Conservation (phyloP, 2,797 vertebrate species). For the Anas georgica region DNA sequence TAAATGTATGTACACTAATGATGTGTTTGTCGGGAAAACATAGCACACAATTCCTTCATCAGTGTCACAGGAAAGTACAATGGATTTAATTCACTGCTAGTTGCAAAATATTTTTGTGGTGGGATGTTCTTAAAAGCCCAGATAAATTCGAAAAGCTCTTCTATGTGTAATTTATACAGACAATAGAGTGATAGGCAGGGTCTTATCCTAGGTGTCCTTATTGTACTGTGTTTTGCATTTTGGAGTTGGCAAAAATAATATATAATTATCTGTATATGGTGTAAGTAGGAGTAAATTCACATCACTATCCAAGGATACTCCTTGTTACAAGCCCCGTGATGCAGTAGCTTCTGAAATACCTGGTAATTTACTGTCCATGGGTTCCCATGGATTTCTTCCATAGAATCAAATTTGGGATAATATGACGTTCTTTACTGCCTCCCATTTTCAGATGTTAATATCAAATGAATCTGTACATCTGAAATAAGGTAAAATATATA, state of each 20-base stretch:
- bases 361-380: neutral
- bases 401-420: neutral
- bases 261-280: neutral
- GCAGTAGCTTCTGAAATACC: neutral
- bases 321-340: neutral
- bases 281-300: neutral
- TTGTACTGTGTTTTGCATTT: slow-evolving; percentile 59
- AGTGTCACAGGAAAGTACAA: slow-evolving; percentile 69
- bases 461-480: neutral
- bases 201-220: slow-evolving; percentile 43
- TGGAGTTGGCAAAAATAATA: slow-evolving; percentile 24
- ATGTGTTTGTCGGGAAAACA: slow-evolving; percentile 90
- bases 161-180: slow-evolving; percentile 54
- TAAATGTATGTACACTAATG: slow-evolving; percentile 87
- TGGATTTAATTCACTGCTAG: slow-evolving; percentile 71
- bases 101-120: slow-evolving; percentile 73
- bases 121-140: slow-evolving; percentile 58
- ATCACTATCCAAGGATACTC: neutral
- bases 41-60: slow-evolving; percentile 79
- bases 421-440: neutral
- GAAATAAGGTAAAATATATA: neutral
- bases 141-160: slow-evolving; percentile 60
- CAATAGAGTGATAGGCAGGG: neutral
- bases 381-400: neutral
- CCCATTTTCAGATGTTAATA: neutral